These are phyloP conservation scores for Marisa cornuarietis DNA, from an alignment of 1,140 invertebrate species.

Conservation along the genomic window DNA sequence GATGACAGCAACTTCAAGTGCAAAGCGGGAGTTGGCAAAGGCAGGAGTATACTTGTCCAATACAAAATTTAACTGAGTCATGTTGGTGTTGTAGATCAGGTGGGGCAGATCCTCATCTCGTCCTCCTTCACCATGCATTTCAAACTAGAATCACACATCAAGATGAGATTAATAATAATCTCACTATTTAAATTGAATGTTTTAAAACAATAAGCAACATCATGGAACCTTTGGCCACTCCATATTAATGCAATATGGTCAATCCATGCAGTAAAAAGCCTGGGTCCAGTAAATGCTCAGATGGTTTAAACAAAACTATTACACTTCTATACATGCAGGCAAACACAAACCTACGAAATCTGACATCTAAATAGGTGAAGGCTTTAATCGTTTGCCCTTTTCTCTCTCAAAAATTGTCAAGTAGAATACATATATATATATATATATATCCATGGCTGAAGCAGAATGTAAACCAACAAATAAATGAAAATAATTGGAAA, in stretches of 20 bases:
- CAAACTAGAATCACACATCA: conserved; percentile 39
- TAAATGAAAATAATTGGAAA: neutral
- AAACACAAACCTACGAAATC: no score
- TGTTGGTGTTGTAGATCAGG: conserved; percentile 74
- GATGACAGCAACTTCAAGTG: conserved; percentile 69
- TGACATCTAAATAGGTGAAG: no score
- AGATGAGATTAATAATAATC: neutral
- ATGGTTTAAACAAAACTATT: no score
- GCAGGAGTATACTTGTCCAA: conserved; percentile 70
- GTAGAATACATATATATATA: neutral
- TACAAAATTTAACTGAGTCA: conserved; percentile 72
- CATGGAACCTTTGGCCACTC: no score
- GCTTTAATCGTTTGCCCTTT: no score
- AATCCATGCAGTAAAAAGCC: no score
- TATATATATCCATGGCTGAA: neutral
- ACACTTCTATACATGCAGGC: no score
- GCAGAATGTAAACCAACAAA: neutral
- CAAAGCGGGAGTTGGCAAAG: conserved; percentile 72
- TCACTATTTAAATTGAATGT: no score
- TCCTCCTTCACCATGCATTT: conserved; percentile 35
- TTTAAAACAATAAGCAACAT: no score
- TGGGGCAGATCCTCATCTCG: conserved; percentile 67
- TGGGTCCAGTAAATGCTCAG: no score
- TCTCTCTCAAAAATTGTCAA: neutral
- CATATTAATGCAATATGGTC: no score